A percentile compares a stretch with the other conserved stretches of the same genome.
phyloP scores from a whole-genome alignment of 1,140 invertebrate species.

The Caenorhabditis brenneri region DNA sequence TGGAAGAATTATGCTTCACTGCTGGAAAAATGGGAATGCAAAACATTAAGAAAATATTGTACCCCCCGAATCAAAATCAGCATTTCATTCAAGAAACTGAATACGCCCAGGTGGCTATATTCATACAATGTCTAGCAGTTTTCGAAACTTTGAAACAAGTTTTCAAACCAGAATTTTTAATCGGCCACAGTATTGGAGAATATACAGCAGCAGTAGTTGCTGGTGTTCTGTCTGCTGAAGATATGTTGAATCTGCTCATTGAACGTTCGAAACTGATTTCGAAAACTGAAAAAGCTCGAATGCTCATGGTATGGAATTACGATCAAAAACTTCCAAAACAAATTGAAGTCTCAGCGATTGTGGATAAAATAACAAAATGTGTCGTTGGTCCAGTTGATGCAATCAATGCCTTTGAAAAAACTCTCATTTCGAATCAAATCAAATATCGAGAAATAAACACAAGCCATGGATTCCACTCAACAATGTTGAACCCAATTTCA shows the following conservation, averaged over 20 bases:
- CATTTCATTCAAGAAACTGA: background rate
- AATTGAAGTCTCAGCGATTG: slow-evolving; percentile 59
- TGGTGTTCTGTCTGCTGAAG: slow-evolving; percentile 42
- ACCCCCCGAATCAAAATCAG: background rate
- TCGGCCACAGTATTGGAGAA: slow-evolving; percentile 65
- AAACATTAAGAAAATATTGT: slow-evolving; percentile 40
- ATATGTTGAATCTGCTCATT: slow-evolving; percentile 53
- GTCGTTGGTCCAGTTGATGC: slow-evolving; percentile 54
- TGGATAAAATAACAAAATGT: slow-evolving; percentile 47
- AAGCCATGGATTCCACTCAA: slow-evolving; percentile 59
- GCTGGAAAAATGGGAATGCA: background rate
- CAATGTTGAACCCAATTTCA: slow-evolving; percentile 62
- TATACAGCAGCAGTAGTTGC: slow-evolving; percentile 57
- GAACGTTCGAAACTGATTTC: slow-evolving; percentile 50
- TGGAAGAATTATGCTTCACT: background rate
- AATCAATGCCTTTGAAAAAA: slow-evolving; percentile 48
- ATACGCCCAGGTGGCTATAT: slow-evolving; percentile 55
- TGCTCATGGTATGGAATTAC: slow-evolving; percentile 53
- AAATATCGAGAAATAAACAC: slow-evolving; percentile 55
- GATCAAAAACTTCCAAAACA: slow-evolving; percentile 43
- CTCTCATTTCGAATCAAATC: slow-evolving; percentile 26
- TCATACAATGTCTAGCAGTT: slow-evolving; percentile 55
- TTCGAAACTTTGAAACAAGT: slow-evolving; percentile 30
- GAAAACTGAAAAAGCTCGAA: slow-evolving; percentile 56
- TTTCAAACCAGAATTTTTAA: slow-evolving; percentile 47